A percentile compares a stretch with the other conserved stretches of the same genome.
These are phyloP conservation scores for Numida meleagris DNA, from an alignment of 2,113 vertebrate species.

Conservation along the genomic window DNA sequence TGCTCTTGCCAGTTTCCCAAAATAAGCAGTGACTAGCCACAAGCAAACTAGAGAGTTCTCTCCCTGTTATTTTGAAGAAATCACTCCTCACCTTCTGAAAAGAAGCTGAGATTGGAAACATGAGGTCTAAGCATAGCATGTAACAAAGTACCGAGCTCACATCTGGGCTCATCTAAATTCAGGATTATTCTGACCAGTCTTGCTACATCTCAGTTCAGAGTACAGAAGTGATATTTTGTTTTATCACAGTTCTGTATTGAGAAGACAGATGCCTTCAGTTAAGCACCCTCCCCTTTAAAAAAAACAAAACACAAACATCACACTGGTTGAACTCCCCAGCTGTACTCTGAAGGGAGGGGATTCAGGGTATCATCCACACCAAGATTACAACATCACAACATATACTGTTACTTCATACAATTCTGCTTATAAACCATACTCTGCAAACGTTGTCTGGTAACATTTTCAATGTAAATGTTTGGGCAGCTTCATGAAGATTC, in stretches of 20 bases:
- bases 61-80: no score
- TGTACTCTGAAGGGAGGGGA: no score
- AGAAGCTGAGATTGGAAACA: accelerated
- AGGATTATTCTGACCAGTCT: not conserved
- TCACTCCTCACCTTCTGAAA: not conserved
- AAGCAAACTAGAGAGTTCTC: not conserved
- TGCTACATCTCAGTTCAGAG: not conserved
- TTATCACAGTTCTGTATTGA: not conserved
- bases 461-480: not conserved
- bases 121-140: accelerated
- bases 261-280: not conserved
- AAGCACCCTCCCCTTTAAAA: not conserved
- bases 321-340: not conserved
- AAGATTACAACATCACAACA: not conserved
- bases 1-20: no score
- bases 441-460: not conserved
- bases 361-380: not conserved
- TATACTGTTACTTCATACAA: not conserved
- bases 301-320: no score
- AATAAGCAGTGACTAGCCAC: not conserved
- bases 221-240: not conserved
- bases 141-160: not conserved
- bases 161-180: not conserved
- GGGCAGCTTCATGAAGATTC: not conserved
- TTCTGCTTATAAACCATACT: not conserved